These are phyloP conservation scores for Marmota flaviventris DNA, from an alignment of 2,113 vertebrate species.

Conservation along the genomic window DNA sequence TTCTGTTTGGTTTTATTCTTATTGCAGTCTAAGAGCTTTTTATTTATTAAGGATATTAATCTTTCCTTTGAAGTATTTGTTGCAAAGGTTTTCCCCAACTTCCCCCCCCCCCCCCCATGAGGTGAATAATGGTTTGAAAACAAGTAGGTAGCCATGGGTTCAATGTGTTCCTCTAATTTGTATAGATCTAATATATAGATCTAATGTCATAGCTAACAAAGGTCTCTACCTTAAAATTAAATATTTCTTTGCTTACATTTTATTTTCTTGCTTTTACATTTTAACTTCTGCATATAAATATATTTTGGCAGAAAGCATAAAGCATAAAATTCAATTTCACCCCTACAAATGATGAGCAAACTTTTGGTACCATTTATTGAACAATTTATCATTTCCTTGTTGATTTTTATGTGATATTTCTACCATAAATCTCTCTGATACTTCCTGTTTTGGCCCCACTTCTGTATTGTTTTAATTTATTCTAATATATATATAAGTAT, in stretches of 20 bases:
- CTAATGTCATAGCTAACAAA: background rate
- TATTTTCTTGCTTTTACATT: slow-evolving; percentile 31
- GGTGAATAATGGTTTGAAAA: background rate
- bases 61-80: background rate
- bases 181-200: background rate
- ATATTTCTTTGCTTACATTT: background rate
- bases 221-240: background rate
- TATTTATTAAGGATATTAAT: background rate
- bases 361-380: slow-evolving; percentile 3
- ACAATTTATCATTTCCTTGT: slow-evolving; percentile 5
- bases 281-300: background rate
- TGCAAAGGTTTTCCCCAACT: background rate
- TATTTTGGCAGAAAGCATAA: background rate
- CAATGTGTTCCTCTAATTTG: background rate
- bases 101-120: background rate
- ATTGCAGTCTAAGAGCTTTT: slow-evolving; percentile 15
- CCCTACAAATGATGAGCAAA: background rate
- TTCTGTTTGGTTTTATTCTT: background rate
- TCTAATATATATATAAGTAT: background rate
- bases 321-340: background rate
- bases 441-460: background rate
- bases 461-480: background rate
- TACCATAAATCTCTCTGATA: background rate
- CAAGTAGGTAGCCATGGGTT: background rate
- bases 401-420: background rate